Evolutionary conservation across 2,797 vertebrate genomes (phyloP), one percentile per base, ranked within the genome.

Genomic region (Acanthis flammea): DNA sequence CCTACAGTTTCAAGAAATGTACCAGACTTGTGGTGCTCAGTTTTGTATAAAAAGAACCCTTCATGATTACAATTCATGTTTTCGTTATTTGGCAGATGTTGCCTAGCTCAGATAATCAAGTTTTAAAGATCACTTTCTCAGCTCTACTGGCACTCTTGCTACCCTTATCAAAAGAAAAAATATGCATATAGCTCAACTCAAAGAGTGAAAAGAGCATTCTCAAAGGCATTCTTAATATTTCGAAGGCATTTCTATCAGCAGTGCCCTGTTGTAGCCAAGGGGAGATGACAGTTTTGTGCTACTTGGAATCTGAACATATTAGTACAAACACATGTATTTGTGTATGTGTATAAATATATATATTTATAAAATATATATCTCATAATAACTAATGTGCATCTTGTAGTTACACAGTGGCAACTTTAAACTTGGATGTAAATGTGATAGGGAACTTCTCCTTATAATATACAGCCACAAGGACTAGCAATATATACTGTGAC

Each of bases 51-150:
- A 41, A 82, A 57, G 10, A 71, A 22, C 18, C 6, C 9, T 19
- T 44, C 2, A 0, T 16, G 17, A 73, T 0, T 41, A 24, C 35
- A 65, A 33, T 54, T 35, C 0, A 0, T 68, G 3, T 8, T 14
- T 42, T 33, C 37, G 37, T 42, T 30, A 30, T 35, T 61, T 68
- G 44, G n/a, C 8, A 62, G 51, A 33, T 53, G 16, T 51, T 86
- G 74, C 41, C 19, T 66, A 33, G 7, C 12, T 87, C 41, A 63
- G 30, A 45, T 63, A 82, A 82, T 21, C 3, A 55, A 71, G 9
- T 30, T 60, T 87, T 58, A 42, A 28, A n/a, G 31, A 39, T 54
- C 24, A 44, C 28, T 63, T 85, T 44, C 44, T 28, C 25, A 63
- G 57, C 19, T 74, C 22, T 80, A 15, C 30, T 25, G 39, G 41